Evolutionary conservation across 2,797 vertebrate species (phyloP).

Genomic region (Sardinella longiceps): DNA sequence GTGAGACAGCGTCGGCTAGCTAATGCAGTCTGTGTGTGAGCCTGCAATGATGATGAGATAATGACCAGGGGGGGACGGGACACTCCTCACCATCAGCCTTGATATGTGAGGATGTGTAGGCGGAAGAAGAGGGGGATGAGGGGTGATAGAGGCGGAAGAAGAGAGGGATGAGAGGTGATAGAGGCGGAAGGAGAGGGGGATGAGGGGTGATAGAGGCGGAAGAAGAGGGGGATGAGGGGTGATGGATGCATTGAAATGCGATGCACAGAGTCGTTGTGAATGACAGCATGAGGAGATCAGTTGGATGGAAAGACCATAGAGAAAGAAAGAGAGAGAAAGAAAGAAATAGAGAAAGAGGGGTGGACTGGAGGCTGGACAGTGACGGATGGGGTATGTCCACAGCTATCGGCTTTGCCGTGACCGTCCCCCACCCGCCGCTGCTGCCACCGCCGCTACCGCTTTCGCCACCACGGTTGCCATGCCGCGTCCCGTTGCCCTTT

Average conservation of each 20-base stretch:
- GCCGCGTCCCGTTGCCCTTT: slow-evolving; percentile 67
- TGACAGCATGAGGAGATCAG: slow-evolving; percentile 12
- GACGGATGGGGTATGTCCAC: slow-evolving; percentile 73
- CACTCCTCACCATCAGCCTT: background rate
- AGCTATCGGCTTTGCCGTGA: slow-evolving; percentile 65
- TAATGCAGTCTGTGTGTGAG: background rate
- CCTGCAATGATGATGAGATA: background rate
- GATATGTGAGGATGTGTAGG: slow-evolving; percentile 1
- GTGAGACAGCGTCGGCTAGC: background rate
- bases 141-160: no score
- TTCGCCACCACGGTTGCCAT: slow-evolving; percentile 41
- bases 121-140: no score
- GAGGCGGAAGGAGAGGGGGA: no score
- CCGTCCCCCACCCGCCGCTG: slow-evolving; percentile 45
- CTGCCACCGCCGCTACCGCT: background rate
- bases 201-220: no score
- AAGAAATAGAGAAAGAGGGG: slow-evolving; percentile 42
- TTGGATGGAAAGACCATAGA: slow-evolving; percentile 26
- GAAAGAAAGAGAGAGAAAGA: slow-evolving; percentile 40
- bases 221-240: no score
- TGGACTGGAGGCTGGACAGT: slow-evolving; percentile 62
- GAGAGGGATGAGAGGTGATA: no score
- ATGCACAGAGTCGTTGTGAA: background rate
- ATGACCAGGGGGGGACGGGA: background rate
- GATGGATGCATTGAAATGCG: background rate